Percentiles rank a stretch among this genome's conserved stretches.
Evolutionary conservation across 2,888 invertebrate genomes (phyloP).

Genomic region (Drosophila tanythrix): DNA sequence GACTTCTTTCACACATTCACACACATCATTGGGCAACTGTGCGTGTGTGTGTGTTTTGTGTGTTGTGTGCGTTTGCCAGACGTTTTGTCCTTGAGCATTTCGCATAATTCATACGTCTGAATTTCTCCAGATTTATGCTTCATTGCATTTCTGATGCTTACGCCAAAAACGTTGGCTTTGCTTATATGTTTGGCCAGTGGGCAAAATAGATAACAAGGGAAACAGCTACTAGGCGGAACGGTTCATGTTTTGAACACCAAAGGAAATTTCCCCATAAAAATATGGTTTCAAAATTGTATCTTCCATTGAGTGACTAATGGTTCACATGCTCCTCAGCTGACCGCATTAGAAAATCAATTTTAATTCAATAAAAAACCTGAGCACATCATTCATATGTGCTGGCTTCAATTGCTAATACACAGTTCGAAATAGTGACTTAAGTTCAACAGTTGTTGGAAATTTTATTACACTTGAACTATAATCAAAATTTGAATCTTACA

Average conservation of each 20-base stretch:
- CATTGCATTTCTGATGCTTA: constrained; percentile 62
- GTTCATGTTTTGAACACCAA: constrained; percentile 1
- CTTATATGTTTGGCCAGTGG: constrained; percentile 57
- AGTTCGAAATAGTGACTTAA: background rate
- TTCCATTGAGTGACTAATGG: constrained; percentile 2
- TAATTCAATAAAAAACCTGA: background rate
- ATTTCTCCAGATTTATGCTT: constrained; percentile 68
- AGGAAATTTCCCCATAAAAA: background rate
- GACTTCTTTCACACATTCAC: constrained; percentile 76
- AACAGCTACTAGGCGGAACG: constrained; percentile 20
- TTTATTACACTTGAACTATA: background rate
- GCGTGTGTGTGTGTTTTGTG: constrained; percentile 11
- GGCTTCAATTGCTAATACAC: background rate
- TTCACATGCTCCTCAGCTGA: background rate
- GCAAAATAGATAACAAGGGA: constrained; percentile 58
- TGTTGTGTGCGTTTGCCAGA: constrained; percentile 16
- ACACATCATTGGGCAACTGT: constrained; percentile 61
- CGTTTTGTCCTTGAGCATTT: constrained; percentile 70
- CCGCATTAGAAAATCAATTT: constrained; percentile 38
- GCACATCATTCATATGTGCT: background rate
- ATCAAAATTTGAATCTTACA: background rate
- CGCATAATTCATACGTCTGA: constrained; percentile 69
- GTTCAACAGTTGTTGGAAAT: rapidly evolving
- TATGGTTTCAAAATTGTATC: background rate
- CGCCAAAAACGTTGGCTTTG: constrained; percentile 4